These are phyloP conservation scores for Meloidogyne chitwoodi DNA, from an alignment of 1,140 invertebrate genomes.

Conservation along the genomic window DNA sequence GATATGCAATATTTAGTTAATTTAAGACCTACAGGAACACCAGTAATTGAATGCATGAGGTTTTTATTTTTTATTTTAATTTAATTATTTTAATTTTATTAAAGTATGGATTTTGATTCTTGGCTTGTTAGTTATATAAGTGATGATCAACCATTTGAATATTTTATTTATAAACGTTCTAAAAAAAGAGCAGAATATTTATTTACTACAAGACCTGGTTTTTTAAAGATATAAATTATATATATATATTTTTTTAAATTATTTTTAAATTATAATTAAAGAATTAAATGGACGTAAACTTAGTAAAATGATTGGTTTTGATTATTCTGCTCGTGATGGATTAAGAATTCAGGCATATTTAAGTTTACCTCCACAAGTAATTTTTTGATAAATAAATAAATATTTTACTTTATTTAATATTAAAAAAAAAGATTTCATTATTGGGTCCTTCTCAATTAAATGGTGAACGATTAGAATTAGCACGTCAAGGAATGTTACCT, in stretches of 20 bases:
- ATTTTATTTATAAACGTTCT: constrained; percentile 43
- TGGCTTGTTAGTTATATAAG: constrained; percentile 58
- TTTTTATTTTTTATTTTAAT: neutral
- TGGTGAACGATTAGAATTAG: constrained; percentile 43
- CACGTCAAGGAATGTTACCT: constrained; percentile 49
- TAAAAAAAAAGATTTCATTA: constrained; percentile 14
- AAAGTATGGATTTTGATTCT: constrained; percentile 49
- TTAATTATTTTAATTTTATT: neutral
- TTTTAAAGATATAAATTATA: constrained; percentile 38
- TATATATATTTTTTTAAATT: neutral
- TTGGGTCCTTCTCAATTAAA: constrained; percentile 41
- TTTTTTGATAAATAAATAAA: neutral
- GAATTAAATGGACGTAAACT: constrained; percentile 43
- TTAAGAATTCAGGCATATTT: constrained; percentile 53
- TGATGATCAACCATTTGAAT: constrained; percentile 56
- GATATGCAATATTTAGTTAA: constrained; percentile 60
- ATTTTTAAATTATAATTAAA: constrained; percentile 40
- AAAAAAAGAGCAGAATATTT: constrained; percentile 51
- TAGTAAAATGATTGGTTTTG: constrained; percentile 55
- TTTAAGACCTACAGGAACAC: constrained; percentile 43
- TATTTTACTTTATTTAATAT: neutral
- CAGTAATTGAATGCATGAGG: constrained; percentile 46
- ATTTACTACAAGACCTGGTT: constrained; percentile 44
- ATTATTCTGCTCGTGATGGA: constrained; percentile 55
- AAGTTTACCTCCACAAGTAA: constrained; percentile 50